A percentile compares a stretch with the other conserved stretches of the same genome.
phyloP scores from a whole-genome alignment of 1,140 invertebrate species.

The Trichomalopsis sarcophagae region DNA sequence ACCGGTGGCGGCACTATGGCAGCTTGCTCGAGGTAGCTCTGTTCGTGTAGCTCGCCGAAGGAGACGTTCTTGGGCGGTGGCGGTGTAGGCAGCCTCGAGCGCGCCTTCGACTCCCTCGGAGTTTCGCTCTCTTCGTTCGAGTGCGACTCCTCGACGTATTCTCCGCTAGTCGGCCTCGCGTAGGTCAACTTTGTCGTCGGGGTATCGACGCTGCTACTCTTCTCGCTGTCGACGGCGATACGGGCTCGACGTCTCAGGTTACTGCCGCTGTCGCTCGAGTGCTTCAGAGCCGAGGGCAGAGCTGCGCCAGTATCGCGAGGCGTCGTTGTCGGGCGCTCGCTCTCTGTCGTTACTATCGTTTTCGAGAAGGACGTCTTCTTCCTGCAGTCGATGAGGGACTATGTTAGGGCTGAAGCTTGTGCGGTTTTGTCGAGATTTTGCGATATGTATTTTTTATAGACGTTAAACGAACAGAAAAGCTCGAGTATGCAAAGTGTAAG shows the following conservation, averaged over 20 bases:
- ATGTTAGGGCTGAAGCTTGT: background rate
- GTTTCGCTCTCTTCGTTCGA: conserved; percentile 64
- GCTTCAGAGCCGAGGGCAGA: conserved; percentile 57
- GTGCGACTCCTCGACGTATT: conserved; percentile 67
- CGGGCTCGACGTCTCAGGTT: conserved; percentile 47
- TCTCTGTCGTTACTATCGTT: conserved; percentile 61
- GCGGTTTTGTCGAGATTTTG: background rate
- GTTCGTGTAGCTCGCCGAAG: conserved; percentile 70
- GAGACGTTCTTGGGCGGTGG: conserved; percentile 72
- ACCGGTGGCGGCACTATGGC: conserved; percentile 68
- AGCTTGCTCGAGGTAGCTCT: conserved; percentile 66
- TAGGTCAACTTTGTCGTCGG: background rate
- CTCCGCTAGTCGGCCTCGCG: conserved; percentile 58
- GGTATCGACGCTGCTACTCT: background rate
- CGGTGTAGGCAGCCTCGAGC: conserved; percentile 65
- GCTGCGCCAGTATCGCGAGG: conserved; percentile 29
- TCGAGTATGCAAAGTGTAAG: too few relatives aligned
- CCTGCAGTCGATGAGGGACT: conserved; percentile 54
- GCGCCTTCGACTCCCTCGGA: conserved; percentile 59
- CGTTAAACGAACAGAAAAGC: too few relatives aligned
- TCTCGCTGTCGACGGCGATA: background rate
- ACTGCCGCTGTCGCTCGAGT: conserved; percentile 51
- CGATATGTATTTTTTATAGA: too few relatives aligned
- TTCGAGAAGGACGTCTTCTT: conserved; percentile 68
- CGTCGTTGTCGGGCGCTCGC: conserved; percentile 59